These are phyloP conservation scores for Penaeus japonicus DNA, from an alignment of 1,140 invertebrate genomes.

Conservation along the genomic window DNA sequence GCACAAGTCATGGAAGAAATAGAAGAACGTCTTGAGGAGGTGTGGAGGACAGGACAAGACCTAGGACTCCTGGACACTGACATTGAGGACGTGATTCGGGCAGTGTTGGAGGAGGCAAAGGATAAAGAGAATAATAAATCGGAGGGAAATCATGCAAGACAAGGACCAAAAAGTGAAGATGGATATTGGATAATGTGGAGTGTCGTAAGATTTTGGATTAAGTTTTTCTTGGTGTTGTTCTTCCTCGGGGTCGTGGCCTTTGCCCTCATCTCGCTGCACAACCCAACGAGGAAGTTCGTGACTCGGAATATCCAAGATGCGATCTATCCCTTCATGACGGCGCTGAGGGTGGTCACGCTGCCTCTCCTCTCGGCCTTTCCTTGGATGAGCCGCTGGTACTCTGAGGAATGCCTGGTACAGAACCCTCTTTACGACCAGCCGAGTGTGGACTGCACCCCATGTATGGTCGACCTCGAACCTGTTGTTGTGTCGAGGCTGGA, in stretches of 20 bases:
- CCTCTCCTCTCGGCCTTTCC: slow-evolving; percentile 23
- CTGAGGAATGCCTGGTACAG: slow-evolving; percentile 29
- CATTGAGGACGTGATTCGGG: not conserved
- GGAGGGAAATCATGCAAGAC: not conserved
- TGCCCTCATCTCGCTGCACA: slow-evolving; percentile 21
- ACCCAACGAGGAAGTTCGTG: slow-evolving; percentile 36
- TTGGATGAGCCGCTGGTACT: slow-evolving; percentile 27
- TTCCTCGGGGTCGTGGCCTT: not conserved
- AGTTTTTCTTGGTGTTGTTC: not conserved
- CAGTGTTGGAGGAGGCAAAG: not conserved
- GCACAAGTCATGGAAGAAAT: not conserved
- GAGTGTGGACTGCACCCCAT: slow-evolving; percentile 18
- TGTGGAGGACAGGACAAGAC: slow-evolving; percentile 18
- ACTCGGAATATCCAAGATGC: slow-evolving; percentile 38
- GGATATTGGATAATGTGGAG: no score
- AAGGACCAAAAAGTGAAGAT: not conserved
- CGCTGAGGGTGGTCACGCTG: not conserved
- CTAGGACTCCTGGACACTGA: not conserved
- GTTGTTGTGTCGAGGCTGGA: no score
- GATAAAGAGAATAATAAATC: not conserved
- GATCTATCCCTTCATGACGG: slow-evolving; percentile 38
- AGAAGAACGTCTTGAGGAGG: not conserved
- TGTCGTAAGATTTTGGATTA: not conserved
- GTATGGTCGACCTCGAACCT: not conserved
- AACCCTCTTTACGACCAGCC: slow-evolving; percentile 21